Conservation (phyloP, 2,113 vertebrate genomes). For the Acrocephalus arundinaceus region DNA sequence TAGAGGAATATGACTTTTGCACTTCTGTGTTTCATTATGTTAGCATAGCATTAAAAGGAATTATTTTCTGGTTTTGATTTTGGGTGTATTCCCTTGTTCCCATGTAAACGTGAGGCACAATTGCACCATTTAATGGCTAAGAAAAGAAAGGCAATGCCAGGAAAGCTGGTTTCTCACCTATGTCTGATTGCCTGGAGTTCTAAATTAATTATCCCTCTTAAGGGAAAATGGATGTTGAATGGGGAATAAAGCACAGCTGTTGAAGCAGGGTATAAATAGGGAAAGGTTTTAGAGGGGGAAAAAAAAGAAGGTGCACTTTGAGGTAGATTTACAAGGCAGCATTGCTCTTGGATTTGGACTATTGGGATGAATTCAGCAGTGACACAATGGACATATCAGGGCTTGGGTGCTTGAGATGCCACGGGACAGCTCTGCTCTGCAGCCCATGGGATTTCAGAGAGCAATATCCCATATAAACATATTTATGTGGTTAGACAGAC, state of each 20-base stretch:
- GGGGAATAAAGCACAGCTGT: conserved; percentile 42
- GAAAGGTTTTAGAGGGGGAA: neutral
- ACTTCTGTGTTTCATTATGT: neutral
- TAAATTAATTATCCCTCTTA: conserved; percentile 65
- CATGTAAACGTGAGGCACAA: neutral
- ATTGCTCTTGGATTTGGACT: neutral
- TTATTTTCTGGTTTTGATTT: neutral
- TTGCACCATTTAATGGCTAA: neutral
- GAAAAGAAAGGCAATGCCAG: conserved; percentile 33
- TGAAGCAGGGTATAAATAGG: conserved; percentile 30
- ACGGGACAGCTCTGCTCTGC: neutral
- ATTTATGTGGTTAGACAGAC: neutral
- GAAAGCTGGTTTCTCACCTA: conserved; percentile 32
- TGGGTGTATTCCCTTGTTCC: neutral
- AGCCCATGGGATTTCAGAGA: neutral
- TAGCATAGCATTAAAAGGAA: neutral
- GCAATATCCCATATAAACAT: neutral
- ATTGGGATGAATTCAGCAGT: neutral
- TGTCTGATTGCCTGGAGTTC: conserved; percentile 46
- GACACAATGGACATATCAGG: neutral
- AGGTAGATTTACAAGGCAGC: neutral
- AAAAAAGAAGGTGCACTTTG: neutral
- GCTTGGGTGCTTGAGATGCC: no score
- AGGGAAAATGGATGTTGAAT: conserved; percentile 38
- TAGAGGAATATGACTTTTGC: neutral